These are phyloP conservation scores for Propithecus deckenii DNA, from an alignment of 2,797 vertebrate species.

Conservation along the genomic window DNA sequence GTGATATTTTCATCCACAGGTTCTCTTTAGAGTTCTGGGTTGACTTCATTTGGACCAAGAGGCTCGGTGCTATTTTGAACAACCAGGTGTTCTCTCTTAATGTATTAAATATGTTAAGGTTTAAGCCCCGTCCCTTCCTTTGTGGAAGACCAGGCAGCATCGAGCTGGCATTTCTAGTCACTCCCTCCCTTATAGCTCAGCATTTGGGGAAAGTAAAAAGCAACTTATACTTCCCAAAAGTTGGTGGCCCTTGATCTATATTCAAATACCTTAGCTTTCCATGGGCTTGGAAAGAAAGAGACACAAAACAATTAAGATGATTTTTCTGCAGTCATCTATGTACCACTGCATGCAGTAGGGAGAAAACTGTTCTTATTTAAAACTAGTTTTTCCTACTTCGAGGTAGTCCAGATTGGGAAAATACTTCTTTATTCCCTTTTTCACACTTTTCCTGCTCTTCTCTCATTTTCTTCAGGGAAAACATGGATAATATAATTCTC, in stretches of 20 bases:
- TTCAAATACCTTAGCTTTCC: neutral
- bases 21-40: neutral
- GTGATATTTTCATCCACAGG: neutral
- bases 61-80: neutral
- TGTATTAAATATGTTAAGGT: too few species aligned
- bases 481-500: neutral
- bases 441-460: neutral
- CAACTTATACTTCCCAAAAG: neutral
- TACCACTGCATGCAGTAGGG: neutral
- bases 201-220: neutral
- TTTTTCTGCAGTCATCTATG: neutral
- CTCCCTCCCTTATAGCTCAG: neutral
- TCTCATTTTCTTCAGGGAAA: neutral
- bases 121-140: neutral
- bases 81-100: neutral
- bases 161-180: neutral
- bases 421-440: neutral
- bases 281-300: neutral
- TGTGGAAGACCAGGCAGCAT: neutral
- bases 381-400: neutral
- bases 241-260: neutral
- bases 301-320: neutral
- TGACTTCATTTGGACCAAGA: neutral
- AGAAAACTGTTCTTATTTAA: neutral
- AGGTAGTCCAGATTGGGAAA: neutral